These are phyloP conservation scores for Anas platyrhynchos DNA, from an alignment of 2,113 vertebrate species.

Conservation along the genomic window DNA sequence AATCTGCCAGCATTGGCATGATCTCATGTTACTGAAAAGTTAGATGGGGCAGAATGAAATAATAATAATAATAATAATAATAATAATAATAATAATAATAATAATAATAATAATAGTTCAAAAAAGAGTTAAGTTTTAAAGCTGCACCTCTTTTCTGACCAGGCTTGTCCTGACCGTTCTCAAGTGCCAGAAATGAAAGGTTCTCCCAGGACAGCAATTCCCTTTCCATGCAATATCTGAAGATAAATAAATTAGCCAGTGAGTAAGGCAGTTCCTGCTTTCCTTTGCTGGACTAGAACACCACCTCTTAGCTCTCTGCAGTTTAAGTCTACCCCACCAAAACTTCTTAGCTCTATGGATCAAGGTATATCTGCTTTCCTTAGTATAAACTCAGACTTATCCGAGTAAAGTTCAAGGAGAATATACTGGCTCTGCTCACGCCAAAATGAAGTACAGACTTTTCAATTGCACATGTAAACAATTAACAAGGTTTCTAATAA, in stretches of 20 bases:
- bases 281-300: background rate
- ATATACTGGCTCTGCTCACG: background rate
- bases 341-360: background rate
- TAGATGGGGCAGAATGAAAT: background rate
- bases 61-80: no score
- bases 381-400: background rate
- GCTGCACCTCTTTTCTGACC: background rate
- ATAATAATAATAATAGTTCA: background rate
- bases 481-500: conserved; percentile 60
- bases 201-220: background rate
- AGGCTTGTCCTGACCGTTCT: background rate
- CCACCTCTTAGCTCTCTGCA: background rate
- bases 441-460: background rate
- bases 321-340: background rate
- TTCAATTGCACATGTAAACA: conserved; percentile 58
- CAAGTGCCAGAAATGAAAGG: background rate
- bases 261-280: background rate
- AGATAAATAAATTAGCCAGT: background rate
- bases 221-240: background rate
- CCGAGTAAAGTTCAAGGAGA: background rate
- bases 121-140: background rate
- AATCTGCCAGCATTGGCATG: background rate
- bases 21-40: background rate
- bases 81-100: no score
- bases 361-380: background rate